phyloP scores from a whole-genome alignment of 2,113 vertebrate species.

The Gopherus evgoodei region DNA sequence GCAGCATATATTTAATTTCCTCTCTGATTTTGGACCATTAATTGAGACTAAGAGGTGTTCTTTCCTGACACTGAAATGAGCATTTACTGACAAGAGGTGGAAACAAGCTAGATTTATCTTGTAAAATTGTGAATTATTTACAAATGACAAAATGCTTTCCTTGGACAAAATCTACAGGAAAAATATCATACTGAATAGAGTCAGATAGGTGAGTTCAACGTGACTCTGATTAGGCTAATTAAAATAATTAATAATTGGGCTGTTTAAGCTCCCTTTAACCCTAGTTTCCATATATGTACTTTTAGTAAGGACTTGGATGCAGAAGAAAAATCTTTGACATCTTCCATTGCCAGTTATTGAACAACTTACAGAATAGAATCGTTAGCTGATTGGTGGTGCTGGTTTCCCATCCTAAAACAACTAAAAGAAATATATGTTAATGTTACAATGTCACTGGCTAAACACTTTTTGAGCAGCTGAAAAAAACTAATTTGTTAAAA shows the following conservation, averaged over 20 bases:
- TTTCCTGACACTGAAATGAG: neutral
- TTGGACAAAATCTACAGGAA: neutral
- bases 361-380: no score
- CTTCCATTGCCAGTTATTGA: no score
- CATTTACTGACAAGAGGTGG: neutral
- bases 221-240: neutral
- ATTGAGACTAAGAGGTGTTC: neutral
- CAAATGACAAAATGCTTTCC: neutral
- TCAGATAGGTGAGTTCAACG: neutral
- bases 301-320: no score
- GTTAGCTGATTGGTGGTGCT: no score
- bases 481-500: no score
- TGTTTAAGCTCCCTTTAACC: no score
- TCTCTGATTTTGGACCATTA: neutral
- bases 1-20: neutral
- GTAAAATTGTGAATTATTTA: neutral
- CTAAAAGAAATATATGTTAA: no score
- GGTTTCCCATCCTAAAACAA: no score
- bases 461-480: no score
- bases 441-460: no score
- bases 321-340: no score
- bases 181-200: neutral
- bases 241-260: neutral
- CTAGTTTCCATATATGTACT: no score
- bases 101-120: neutral